These are phyloP conservation scores for Polyodon spathula DNA, from an alignment of 2,113 vertebrate genomes.

Conservation along the genomic window DNA sequence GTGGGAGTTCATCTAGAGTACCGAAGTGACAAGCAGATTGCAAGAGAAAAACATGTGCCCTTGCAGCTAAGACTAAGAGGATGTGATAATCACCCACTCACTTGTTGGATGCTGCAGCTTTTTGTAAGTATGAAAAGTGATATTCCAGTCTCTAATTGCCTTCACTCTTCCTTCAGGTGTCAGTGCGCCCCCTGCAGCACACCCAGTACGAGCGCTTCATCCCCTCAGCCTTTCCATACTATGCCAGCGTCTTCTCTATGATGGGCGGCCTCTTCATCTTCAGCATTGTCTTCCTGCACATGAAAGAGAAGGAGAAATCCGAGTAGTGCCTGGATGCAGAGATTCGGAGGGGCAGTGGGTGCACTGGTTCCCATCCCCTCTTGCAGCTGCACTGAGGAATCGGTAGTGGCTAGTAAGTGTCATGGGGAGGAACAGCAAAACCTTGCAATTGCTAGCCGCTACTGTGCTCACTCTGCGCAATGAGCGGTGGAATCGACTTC, in stretches of 20 bases:
- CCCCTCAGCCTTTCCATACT: slow-evolving; percentile 89
- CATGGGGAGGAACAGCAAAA: too few relatives aligned
- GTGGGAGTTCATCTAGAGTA: too few relatives aligned
- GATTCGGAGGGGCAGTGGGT: neutral
- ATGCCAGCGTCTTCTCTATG: slow-evolving; percentile 94
- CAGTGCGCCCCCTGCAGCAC: slow-evolving; percentile 89
- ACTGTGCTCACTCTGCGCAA: too few relatives aligned
- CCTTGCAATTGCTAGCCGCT: too few relatives aligned
- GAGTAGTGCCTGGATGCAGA: slow-evolving; percentile 51
- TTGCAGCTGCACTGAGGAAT: too few relatives aligned
- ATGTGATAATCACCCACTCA: neutral
- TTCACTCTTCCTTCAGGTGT: slow-evolving; percentile 61
- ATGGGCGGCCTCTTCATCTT: slow-evolving; percentile 91
- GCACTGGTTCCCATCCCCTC: too few relatives aligned
- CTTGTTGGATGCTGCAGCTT: neutral
- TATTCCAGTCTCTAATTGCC: neutral
- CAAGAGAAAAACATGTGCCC: too few relatives aligned
- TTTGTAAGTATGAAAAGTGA: neutral
- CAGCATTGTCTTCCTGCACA: slow-evolving; percentile 92
- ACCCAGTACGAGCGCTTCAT: slow-evolving; percentile 96
- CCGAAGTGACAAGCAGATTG: too few relatives aligned
- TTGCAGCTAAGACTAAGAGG: too few relatives aligned
- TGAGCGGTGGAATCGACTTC: too few relatives aligned
- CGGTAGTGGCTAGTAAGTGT: too few relatives aligned
- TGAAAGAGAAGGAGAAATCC: slow-evolving; percentile 97